Percentiles rank a stretch among this genome's conserved stretches.
Conservation (phyloP, 2,888 invertebrate genomes). For the Tortrix viridana region DNA sequence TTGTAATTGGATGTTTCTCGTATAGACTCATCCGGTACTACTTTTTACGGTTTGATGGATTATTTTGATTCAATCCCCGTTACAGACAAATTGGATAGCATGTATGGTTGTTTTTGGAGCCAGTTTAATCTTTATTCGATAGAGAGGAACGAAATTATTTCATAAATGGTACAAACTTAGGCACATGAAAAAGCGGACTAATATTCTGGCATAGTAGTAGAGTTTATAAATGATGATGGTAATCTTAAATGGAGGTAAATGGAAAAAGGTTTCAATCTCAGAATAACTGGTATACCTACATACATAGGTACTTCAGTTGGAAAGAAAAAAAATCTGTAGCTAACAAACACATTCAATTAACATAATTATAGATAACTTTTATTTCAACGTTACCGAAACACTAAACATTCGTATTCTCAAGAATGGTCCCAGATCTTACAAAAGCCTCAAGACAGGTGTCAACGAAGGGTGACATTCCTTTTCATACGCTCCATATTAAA, state of each 20-base stretch:
- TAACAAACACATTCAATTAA: too few species aligned
- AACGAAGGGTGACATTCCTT: slow-evolving; percentile 26
- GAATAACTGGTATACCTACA: too few species aligned
- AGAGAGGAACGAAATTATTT: neutral
- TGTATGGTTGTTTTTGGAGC: neutral
- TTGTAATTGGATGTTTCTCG: slow-evolving; percentile 28
- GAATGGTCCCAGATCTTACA: neutral
- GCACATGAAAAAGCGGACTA: too few species aligned
- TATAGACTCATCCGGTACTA: slow-evolving; percentile 5
- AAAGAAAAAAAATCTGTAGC: too few species aligned
- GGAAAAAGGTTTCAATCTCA: too few species aligned
- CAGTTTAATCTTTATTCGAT: neutral
- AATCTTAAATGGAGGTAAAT: too few species aligned
- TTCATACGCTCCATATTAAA: slow-evolving; percentile 33
- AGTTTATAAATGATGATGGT: too few species aligned
- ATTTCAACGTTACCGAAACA: too few species aligned
- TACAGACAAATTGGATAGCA: slow-evolving; percentile 16
- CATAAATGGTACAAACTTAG: neutral
- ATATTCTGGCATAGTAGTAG: too few species aligned
- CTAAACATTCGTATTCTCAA: neutral
- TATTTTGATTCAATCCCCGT: slow-evolving; percentile 19
- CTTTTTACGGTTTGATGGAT: slow-evolving; percentile 19
- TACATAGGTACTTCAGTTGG: too few species aligned
- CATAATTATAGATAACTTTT: too few species aligned
- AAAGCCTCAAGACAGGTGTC: slow-evolving; percentile 27